A percentile compares a stretch with the other conserved stretches of the same genome.
Conservation (phyloP, 2,888 invertebrate genomes). For the Athalia circularis region DNA sequence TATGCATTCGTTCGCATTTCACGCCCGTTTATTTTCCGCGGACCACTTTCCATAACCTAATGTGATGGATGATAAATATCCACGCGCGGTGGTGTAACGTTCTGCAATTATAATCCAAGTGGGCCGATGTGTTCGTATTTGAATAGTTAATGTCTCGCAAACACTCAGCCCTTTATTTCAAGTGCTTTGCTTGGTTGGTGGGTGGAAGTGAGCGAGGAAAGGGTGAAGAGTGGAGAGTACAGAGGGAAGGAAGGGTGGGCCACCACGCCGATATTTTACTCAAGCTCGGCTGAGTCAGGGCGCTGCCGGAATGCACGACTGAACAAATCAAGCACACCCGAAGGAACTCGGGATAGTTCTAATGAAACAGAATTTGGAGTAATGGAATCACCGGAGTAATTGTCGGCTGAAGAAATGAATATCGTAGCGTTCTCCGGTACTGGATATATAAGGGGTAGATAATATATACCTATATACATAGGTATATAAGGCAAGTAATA, state of each 20-base stretch:
- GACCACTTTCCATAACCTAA: constrained; percentile 45
- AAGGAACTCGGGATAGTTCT: constrained; percentile 29
- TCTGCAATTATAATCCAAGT: constrained; percentile 47
- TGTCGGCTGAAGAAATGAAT: constrained; percentile 15
- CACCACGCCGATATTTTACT: constrained; percentile 40
- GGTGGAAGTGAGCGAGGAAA: constrained; percentile 47
- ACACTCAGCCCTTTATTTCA: constrained; percentile 46
- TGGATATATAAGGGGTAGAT: too few relatives aligned
- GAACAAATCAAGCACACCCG: constrained; percentile 31
- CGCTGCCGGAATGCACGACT: constrained; percentile 32
- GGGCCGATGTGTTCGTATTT: constrained; percentile 42
- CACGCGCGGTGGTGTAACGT: constrained; percentile 28
- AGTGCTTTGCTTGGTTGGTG: constrained; percentile 38
- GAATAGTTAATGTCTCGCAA: constrained; percentile 47
- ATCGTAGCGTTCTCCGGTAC: not conserved
- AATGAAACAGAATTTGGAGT: constrained; percentile 23
- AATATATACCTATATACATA: not conserved
- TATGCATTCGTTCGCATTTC: constrained; percentile 60
- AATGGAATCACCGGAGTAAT: constrained; percentile 26
- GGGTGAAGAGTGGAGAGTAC: constrained; percentile 45
- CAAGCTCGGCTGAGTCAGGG: constrained; percentile 38
- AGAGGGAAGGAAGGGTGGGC: constrained; percentile 45
- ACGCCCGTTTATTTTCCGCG: constrained; percentile 57
- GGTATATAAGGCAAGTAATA: constrained; percentile 5
- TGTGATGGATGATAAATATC: constrained; percentile 48